Evolutionary conservation across 2,888 invertebrate species (phyloP), one percentile per base, ranked within the genome.

Genomic region (Watsonalla binaria): DNA sequence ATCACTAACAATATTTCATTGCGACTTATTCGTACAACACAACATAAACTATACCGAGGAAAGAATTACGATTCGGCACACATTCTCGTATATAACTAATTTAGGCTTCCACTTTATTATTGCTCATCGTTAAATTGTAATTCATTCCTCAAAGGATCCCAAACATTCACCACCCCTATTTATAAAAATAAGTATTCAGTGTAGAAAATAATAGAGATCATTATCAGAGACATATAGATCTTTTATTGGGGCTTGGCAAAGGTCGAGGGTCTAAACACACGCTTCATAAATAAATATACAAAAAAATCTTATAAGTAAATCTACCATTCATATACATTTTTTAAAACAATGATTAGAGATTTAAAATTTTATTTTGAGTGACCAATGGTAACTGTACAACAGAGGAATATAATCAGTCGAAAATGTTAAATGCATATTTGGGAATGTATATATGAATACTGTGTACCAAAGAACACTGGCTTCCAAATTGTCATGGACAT

Each of bases 1-100:
- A 72, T 81, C 72, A 78, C 81, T 82, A 83, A 82, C 83, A 82
- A 76, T 81, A 80, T 82, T 82, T 82, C 77, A 80, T 82, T 80
- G 80, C 80, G 83, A 81, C 77, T 78, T 68, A 78, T 78, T 80
- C 70, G 69, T 78, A 81, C 78, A 77, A 79, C 80, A 80, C 76
- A 79, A 80, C 73, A 76, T 76, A 72, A 69, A 78, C 65, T 68
- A 67, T 69, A 56, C 61, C 57, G 66, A 68, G 68, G 68, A 72
- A 69, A 60, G 54, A 50, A 51, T 54, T 47, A 47, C 49, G 45
- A 11, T 42, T 42, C 11, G 42, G 42, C 11, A 11, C 11, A 9
- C 37, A 37, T 9, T 37, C 37, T 37, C 37, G 9, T 37, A 42
- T 11, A 42, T 42, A 11, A 11, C 24, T 42, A 42, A 42, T 42